Base-by-base conservation (phyloP, 2,113 vertebrate genomes). In the Donacobius atricapilla region DNA sequence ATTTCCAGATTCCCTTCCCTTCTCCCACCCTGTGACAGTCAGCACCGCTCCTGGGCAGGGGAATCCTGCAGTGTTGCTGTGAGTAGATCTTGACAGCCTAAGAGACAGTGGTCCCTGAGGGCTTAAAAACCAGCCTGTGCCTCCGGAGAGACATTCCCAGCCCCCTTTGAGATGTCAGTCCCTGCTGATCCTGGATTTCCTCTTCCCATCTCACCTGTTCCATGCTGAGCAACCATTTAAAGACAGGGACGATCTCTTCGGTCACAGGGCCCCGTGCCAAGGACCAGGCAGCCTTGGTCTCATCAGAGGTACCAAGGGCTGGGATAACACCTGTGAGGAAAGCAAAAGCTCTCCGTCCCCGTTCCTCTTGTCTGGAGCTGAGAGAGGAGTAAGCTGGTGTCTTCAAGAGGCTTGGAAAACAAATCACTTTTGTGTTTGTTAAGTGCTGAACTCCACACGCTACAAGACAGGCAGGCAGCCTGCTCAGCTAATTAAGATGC, bases 371-470 rank as follows among this genome's bases (percentile, higher is more conserved):
- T 51, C 71, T 92, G 60, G 61, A 80, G 58, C 48, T 58, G 70
- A 27, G 47, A 61, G 10, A 54, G 13, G 31, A 90, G 30, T 35
- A 23, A 70, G 31, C 15, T 87, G 61, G 13, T 79, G 31, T 75
- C 53, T 58, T 68, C 78, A 37, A 79, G 88, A 75, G 44, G 35
- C 54, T 31, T 71, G 45, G 47, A 44, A 57, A 94, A 53, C 68
- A 95, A 92, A 87, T 93, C 47, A 54, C 51, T 56, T 70, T 42
- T 73, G 91, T 42, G 47, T 90, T 85, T 53, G 18, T 61, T 61
- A 77, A 85, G 51, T 72, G 76, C 82, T 82, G 71, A 97, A 80
- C 76, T 85, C 97, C 83, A 77, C 56, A 81, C 50, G 9, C 82
- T 65, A 9, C 58, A 64, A 80, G 89, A 42, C 30, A 93, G 57